Base-by-base conservation (phyloP, 2,113 vertebrate genomes). In the Mionectes macconnelli region DNA sequence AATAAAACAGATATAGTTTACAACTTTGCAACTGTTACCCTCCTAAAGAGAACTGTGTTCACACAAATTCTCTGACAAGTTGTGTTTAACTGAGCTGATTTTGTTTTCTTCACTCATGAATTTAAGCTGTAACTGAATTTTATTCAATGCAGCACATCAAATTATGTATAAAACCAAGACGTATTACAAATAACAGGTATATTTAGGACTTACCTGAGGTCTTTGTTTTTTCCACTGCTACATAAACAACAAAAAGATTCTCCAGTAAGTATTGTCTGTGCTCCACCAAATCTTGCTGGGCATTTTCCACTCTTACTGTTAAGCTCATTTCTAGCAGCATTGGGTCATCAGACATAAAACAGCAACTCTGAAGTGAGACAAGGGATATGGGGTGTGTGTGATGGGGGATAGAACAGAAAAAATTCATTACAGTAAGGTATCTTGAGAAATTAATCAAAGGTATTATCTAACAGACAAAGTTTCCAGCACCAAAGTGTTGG, bases 251-350 rank as follows among this genome's bases (percentile, higher is more conserved):
- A 97, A 99, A 97, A 94, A 99, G 98, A 96, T 99, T 99, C 98
- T 99, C 99, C 95, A 99, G 97, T 97, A 99, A 97, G 83, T 99
- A 99, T 64, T 99, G 99, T 95, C 99, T 98, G 94, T 98, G 98
- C 92, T 99, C 99, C 98, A 99, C 98, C 95, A 99, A 98, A 96
- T 99, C 98, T 78, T 98, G 96, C 8, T 98, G 98, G 82, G 90
- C 55, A 52, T 97, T 98, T 97, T 99, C 98, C 72, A 98, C 98
- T 72, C 97, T 98, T 68, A 98, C 98, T 19, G 97, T 98, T 97
- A 99, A 98, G 97, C 98, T 99, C 97, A 99, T 98, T 98, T 99
- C 98, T 96, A 99, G 98, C 83, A 97, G 98, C 95, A 99, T 96
- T 80, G 97, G 96, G 68, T 98, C 98, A 88, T 98, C 97, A 0